Conservation (phyloP, 2,113 vertebrate species). For the Nannospalax galili region DNA sequence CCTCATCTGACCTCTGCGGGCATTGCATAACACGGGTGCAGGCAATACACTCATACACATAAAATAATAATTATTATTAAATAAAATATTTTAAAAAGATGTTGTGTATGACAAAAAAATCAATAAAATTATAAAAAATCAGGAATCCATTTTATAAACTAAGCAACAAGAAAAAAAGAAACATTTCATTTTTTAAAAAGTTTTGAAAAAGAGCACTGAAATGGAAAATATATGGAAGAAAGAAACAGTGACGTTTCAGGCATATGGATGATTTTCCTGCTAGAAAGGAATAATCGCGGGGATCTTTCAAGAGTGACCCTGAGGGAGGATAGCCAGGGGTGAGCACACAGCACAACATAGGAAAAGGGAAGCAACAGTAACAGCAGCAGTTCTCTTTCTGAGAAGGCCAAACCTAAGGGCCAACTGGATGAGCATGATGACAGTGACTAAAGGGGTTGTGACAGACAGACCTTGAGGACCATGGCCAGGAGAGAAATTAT, state of each 20-base stretch:
- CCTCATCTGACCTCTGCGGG: not conserved
- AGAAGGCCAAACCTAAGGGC: not conserved
- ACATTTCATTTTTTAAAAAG: not conserved
- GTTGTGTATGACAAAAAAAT: no score
- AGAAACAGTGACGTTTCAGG: not conserved
- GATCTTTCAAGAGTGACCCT: not conserved
- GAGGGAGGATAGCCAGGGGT: not conserved
- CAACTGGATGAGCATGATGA: not conserved
- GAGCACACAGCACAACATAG: rapidly evolving
- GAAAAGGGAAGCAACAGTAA: not conserved
- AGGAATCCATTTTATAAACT: not conserved
- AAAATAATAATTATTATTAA: no score
- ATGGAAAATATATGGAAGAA: not conserved
- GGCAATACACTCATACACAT: not conserved
- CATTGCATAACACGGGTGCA: not conserved
- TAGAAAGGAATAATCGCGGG: not conserved
- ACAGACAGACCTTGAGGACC: not conserved
- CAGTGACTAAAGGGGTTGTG: not conserved
- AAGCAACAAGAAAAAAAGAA: not conserved
- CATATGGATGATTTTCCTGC: no score
- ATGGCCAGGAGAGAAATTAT: not conserved
- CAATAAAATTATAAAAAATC: not conserved
- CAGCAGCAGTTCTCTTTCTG: not conserved
- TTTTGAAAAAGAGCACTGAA: not conserved
- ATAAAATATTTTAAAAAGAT: no score